These are phyloP conservation scores for Isoperla grammatica DNA, from an alignment of 2,888 invertebrate species.

Conservation along the genomic window DNA sequence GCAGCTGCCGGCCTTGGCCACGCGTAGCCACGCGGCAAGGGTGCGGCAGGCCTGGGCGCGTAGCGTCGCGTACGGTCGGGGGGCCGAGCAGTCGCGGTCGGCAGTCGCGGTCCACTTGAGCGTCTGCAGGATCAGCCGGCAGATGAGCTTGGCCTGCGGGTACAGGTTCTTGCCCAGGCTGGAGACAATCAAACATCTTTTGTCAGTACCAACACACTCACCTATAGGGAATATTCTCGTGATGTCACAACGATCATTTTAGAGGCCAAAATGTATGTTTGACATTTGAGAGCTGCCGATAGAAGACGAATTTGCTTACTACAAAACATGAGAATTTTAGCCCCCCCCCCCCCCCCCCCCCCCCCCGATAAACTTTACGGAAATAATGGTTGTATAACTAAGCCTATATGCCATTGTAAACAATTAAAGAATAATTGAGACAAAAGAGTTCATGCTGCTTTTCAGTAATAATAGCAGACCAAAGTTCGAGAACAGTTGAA, in stretches of 20 bases:
- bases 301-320: too few species aligned
- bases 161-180: constrained; percentile 21
- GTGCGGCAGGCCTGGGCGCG: constrained; percentile 22
- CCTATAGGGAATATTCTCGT: not conserved
- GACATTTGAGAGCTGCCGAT: too few species aligned
- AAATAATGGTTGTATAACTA: too few species aligned
- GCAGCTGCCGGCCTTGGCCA: constrained; percentile 22
- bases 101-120: constrained; percentile 25
- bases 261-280: too few species aligned
- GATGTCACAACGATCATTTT: not conserved
- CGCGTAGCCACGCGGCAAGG: constrained; percentile 25
- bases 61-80: constrained; percentile 24
- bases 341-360: too few species aligned
- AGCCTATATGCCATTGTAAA: too few species aligned
- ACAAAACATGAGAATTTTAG: too few species aligned
- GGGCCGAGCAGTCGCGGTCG: constrained; percentile 17
- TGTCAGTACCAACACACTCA: not conserved
- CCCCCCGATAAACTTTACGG: too few species aligned
- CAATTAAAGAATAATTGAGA: too few species aligned
- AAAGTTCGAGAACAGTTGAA: too few species aligned
- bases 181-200: not conserved
- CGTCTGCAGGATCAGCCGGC: constrained; percentile 22
- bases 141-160: constrained; percentile 21
- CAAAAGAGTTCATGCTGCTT: too few species aligned
- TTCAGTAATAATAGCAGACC: too few species aligned